phyloP scores from a whole-genome alignment of 2,888 invertebrate genomes.

The Pandemis cinnamomeana region DNA sequence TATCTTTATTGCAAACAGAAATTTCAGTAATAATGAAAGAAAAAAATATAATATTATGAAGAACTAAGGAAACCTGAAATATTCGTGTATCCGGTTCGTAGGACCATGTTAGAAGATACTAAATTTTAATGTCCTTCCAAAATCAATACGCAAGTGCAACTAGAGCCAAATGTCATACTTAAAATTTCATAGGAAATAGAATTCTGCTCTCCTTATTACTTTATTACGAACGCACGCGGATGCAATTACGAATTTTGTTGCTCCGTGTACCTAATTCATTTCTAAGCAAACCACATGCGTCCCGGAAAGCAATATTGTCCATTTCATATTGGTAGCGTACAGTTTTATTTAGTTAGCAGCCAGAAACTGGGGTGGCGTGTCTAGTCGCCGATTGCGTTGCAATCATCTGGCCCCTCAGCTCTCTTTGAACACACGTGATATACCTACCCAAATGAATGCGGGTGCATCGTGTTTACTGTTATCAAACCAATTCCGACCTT shows the following conservation, averaged over 20 bases:
- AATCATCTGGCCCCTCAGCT: conserved; percentile 70
- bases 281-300: conserved; percentile 29
- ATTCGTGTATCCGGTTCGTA: conserved; percentile 9
- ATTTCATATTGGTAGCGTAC: conserved; percentile 14
- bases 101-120: conserved; percentile 2
- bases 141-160: conserved; percentile 12
- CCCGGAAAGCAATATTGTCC: conserved; percentile 30
- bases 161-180: conserved; percentile 16
- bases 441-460: conserved; percentile 48
- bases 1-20: neutral
- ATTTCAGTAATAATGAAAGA: neutral
- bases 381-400: conserved; percentile 67
- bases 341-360: conserved; percentile 54
- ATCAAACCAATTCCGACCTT: conserved; percentile 45
- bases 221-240: conserved; percentile 13
- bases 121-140: neutral
- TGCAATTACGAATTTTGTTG: conserved; percentile 15
- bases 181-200: conserved; percentile 17
- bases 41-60: neutral
- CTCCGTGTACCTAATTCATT: conserved; percentile 23
- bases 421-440: conserved; percentile 66
- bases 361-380: conserved; percentile 58
- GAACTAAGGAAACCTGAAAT: neutral
- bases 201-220: conserved; percentile 6
- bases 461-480: conserved; percentile 60